A percentile compares a stretch with the other conserved stretches of the same genome.
These are phyloP conservation scores for Drosophila meridiana DNA, from an alignment of 2,888 invertebrate genomes.

Conservation along the genomic window DNA sequence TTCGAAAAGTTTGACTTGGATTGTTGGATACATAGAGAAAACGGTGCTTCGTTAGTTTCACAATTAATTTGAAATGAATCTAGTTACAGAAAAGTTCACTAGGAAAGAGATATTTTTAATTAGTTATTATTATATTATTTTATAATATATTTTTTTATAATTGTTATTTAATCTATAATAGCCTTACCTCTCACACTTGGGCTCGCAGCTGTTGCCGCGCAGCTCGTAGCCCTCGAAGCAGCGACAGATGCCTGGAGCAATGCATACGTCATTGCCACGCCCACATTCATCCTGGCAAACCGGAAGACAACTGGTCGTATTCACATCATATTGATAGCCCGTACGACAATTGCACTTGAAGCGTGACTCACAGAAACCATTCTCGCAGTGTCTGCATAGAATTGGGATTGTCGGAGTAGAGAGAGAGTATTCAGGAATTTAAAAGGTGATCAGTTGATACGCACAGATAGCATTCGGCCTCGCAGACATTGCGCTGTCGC, in stretches of 20 bases:
- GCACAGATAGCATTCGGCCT: constrained; percentile 82
- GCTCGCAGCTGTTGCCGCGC: constrained; percentile 75
- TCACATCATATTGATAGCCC: constrained; percentile 79
- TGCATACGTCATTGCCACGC: constrained; percentile 87
- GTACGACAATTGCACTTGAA: constrained; percentile 82
- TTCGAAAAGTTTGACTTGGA: neutral
- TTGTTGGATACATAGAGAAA: neutral
- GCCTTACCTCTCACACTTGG: constrained; percentile 81
- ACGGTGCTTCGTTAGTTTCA: neutral
- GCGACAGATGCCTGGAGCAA: constrained; percentile 87
- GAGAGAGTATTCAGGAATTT: too few relatives aligned
- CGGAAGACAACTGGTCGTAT: constrained; percentile 80
- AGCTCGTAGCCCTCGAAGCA: constrained; percentile 87
- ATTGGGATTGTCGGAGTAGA: neutral
- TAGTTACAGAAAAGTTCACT: neutral
- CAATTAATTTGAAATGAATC: too few relatives aligned
- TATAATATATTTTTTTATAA: neutral
- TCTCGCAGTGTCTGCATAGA: constrained; percentile 82
- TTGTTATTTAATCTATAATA: neutral
- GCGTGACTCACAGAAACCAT: constrained; percentile 86
- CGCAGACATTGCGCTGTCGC: constrained; percentile 78
- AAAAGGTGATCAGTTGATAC: constrained; percentile 33
- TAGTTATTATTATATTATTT: neutral
- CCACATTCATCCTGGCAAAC: constrained; percentile 78
- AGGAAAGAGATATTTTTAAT: neutral